Evolutionary conservation across 2,797 vertebrate species (phyloP).

Genomic region (Helicolenus hilgendorfi): DNA sequence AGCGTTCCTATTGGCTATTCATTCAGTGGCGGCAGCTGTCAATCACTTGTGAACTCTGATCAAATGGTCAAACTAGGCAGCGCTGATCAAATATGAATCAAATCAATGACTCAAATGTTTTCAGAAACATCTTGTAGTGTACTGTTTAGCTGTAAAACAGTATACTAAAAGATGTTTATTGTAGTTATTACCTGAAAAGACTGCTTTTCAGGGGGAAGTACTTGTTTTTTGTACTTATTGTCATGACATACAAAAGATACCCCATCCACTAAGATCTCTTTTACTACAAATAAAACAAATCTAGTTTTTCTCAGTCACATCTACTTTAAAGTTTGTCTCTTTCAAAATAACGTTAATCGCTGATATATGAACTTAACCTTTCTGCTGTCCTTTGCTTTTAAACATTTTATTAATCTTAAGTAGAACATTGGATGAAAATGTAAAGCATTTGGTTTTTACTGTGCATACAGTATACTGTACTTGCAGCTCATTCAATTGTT

Average conservation of each 20-base stretch:
- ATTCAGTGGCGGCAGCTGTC: no score
- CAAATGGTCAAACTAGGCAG: no score
- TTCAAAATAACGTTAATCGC: not conserved
- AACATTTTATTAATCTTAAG: not conserved
- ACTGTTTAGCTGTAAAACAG: no score
- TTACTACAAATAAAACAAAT: not conserved
- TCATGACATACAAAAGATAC: not conserved
- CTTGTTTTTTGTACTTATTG: not conserved
- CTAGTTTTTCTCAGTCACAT: not conserved
- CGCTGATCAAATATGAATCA: no score
- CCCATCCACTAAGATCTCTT: not conserved
- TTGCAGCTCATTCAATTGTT: not conserved
- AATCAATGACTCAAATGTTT: no score
- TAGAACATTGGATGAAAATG: not conserved
- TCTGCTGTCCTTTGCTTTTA: not conserved
- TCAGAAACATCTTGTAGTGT: no score
- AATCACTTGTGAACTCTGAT: no score
- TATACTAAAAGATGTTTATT: no score
- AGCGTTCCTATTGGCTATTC: no score
- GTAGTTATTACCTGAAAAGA: not conserved
- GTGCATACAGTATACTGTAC: not conserved
- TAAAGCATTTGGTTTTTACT: not conserved
- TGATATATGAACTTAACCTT: not conserved
- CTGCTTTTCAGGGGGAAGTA: not conserved
- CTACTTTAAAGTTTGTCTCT: not conserved